Conservation (phyloP, 2,797 vertebrate genomes). For the Danio tinwini region DNA sequence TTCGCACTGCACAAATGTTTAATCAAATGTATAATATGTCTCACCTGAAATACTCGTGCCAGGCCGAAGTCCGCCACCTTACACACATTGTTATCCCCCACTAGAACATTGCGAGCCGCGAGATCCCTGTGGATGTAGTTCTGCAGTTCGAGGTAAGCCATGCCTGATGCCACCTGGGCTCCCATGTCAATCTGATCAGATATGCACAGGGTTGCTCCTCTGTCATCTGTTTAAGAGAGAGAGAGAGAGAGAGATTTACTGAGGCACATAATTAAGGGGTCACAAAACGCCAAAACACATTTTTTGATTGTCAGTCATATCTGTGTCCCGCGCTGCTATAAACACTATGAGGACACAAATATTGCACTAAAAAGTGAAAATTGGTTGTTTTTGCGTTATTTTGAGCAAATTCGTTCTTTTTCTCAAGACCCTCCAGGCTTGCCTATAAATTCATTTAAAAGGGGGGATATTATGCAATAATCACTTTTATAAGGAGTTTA, state of each 20-base stretch:
- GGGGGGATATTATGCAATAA: no score
- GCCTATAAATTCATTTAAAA: no score
- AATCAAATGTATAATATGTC: no score
- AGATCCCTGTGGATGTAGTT: constrained; percentile 97
- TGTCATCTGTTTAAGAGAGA: constrained; percentile 78
- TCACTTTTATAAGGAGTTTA: no score
- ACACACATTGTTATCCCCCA: constrained; percentile 92
- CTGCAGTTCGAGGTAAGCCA: constrained; percentile 93
- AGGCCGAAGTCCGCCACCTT: constrained; percentile 98
- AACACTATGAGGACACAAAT: no score
- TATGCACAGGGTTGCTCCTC: constrained; percentile 76
- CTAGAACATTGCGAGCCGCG: constrained; percentile 94
- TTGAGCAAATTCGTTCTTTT: no score
- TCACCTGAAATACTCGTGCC: constrained; percentile 92
- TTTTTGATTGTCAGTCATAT: no score
- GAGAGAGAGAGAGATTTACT: background rate
- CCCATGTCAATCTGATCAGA: constrained; percentile 90
- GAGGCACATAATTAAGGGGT: background rate
- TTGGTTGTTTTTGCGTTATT: no score
- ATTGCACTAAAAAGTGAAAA: no score
- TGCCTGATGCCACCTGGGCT: constrained; percentile 91
- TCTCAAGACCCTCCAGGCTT: background rate
- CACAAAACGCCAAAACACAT: no score
- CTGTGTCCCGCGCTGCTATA: no score
- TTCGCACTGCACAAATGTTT: no score